Evolutionary conservation across 2,113 vertebrate species (phyloP), one percentile per base, ranked within the genome.

Genomic region (Nibea albiflora): DNA sequence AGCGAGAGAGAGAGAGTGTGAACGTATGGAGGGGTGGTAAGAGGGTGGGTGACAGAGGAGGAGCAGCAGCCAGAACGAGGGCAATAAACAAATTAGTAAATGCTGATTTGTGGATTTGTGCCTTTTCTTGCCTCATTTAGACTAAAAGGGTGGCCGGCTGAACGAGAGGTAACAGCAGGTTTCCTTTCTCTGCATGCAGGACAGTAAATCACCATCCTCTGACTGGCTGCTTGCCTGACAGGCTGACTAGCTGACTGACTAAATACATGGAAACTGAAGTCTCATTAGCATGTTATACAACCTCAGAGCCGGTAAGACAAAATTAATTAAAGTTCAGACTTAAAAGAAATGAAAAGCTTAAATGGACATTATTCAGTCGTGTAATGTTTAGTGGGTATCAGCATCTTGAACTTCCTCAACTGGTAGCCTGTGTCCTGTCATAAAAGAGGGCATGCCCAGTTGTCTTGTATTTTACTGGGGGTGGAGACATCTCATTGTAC

Each of bases 71-170:
- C 84, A 81, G 91, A 91, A 85, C 91, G 87, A 94, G 80, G 84
- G 89, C 93, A 95, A 95, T 96, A 96, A 96, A 96, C 91, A 95
- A 96, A 96, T 96, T 94, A 93, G 86, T 92, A 19, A 79, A 85
- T 91, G 85, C 91, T 95, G 83, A 89, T 86, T 86, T 91, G 85
- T 87, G 86, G 80, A 95, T 87, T 83, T 89, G 67, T 85, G 72
- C 22, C 67, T 69, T 75, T 85, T 81, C 73, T 80, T 39, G 35
- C 56, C 46, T 94, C 91, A 89, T 89, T 83, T 54, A 92, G 87
- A 61, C 85, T 74, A 64, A 78, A 81, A 82, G 90, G 82, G 92
- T 93, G 89, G 82, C 92, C 90, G 92, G 91, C 89, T 95, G 86
- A 94, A 92, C 85, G 80, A 87, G 86, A 93, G 91, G 90, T 93